These are phyloP conservation scores for Corapipo altera DNA, from an alignment of 2,113 vertebrate species.

Conservation along the genomic window DNA sequence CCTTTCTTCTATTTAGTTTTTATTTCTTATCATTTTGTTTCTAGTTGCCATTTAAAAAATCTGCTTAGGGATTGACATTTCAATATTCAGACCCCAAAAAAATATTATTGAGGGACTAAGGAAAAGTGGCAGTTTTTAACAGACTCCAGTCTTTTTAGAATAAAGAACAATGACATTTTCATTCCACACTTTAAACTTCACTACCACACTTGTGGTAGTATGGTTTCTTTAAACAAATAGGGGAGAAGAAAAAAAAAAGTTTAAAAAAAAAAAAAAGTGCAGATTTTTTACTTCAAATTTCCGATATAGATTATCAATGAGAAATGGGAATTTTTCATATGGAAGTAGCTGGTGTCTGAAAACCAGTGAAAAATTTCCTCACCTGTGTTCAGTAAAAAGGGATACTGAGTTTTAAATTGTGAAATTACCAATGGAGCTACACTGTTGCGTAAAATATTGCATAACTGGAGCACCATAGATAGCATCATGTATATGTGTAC, in stretches of 20 bases:
- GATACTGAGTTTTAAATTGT: slow-evolving; percentile 14
- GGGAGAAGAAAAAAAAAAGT: no score
- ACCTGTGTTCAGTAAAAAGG: background rate
- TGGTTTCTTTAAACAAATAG: background rate
- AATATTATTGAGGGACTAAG: background rate
- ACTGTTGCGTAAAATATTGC: slow-evolving; percentile 33
- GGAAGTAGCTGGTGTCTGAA: background rate
- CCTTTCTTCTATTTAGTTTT: background rate
- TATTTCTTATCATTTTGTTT: background rate
- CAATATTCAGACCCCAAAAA: background rate
- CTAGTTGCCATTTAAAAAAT: background rate
- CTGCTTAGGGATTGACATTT: background rate
- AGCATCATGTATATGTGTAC: background rate
- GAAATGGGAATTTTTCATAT: background rate
- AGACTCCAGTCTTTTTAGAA: background rate
- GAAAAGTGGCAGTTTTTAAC: background rate
- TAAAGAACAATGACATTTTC: background rate
- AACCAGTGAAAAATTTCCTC: background rate
- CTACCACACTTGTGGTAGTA: background rate
- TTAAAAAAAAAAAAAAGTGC: background rate
- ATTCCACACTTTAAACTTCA: background rate
- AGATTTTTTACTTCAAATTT: background rate
- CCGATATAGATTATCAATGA: background rate
- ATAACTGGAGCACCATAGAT: background rate
- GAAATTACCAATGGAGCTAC: background rate